These are phyloP conservation scores for Propsilocerus akamusi DNA, from an alignment of 1,140 invertebrate genomes.

Conservation along the genomic window DNA sequence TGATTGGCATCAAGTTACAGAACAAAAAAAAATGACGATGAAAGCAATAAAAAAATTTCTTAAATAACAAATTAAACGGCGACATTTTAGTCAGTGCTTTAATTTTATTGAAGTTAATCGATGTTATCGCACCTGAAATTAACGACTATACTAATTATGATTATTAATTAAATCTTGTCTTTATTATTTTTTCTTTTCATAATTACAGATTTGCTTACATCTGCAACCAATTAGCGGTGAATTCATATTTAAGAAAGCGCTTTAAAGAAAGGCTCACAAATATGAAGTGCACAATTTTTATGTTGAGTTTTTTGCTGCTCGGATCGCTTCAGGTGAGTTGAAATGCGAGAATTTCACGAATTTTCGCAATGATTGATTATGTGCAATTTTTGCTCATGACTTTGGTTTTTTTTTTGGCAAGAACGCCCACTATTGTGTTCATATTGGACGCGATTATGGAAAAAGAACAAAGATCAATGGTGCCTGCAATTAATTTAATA, in stretches of 20 bases:
- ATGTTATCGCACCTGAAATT: too few species aligned
- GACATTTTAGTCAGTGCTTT: too few species aligned
- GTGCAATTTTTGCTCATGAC: not conserved
- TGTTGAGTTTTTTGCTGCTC: not conserved
- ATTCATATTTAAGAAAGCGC: too few species aligned
- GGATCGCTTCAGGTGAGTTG: not conserved
- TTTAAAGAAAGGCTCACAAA: not conserved
- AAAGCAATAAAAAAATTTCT: too few species aligned
- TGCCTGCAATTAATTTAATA: not conserved
- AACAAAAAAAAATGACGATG: too few species aligned
- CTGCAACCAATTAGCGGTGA: not conserved
- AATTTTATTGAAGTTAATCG: too few species aligned
- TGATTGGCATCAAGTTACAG: too few species aligned
- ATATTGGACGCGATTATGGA: not conserved
- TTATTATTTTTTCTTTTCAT: too few species aligned
- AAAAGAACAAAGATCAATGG: not conserved
- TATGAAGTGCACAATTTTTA: not conserved
- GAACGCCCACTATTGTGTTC: too few species aligned
- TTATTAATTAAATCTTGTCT: too few species aligned
- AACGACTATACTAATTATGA: too few species aligned
- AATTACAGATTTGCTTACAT: not conserved
- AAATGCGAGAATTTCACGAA: not conserved
- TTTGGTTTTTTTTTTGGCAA: not conserved
- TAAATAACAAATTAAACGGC: too few species aligned
- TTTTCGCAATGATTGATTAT: not conserved